Base-by-base conservation (phyloP, 1,140 invertebrate genomes). In the Calliphora vicina region DNA sequence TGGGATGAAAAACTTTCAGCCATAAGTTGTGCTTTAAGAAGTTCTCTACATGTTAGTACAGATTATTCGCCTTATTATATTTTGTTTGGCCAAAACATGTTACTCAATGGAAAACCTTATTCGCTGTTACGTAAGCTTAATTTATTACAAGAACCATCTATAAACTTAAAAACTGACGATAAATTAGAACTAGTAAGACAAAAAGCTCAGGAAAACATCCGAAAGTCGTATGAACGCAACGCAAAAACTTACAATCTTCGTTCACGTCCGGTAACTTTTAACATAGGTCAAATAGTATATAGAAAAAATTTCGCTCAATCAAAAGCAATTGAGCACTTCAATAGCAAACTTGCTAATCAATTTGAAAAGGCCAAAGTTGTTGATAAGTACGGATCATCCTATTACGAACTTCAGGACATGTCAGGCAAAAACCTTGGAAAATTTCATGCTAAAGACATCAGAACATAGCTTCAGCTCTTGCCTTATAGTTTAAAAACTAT, bases 11-110 rank as follows among this genome's bases (percentile, higher is more conserved):
- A 86, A 57, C 23, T 85, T 3, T 17, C n/a, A 10, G 15, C 23
- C 0, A 85, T 85, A 10, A 78, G 81, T 8, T 84, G 74, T 73
- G 82, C 83, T 3, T 29, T 86, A 8, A 27, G 83, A 78, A 76
- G 26, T 0, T 74, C 84, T 0, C 12, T 82, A 2, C 84, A 84
- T 71, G 71, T 84, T 9, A 80, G 81, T 0, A 81, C 73, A 13
- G 74, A 67, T 15, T 82, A 80, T 43, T 85, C 82, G 3, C 84
- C 85, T 6, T 84, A 84, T 29, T 61, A 80, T 50, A 67, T 81
- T 5, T 26, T 84, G 12, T 85, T 83, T 74, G 84, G 85, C 0
- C 20, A 82, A 23, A 74, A 85, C 3, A 85, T 85, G 85, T 23
- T 84, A 15, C 82, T 74, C 1, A 25, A 73, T 57, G 80, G 42